Percentiles rank a stretch among this genome's conserved stretches.
These are phyloP conservation scores for Cydia amplana DNA, from an alignment of 1,140 invertebrate genomes.

Conservation along the genomic window DNA sequence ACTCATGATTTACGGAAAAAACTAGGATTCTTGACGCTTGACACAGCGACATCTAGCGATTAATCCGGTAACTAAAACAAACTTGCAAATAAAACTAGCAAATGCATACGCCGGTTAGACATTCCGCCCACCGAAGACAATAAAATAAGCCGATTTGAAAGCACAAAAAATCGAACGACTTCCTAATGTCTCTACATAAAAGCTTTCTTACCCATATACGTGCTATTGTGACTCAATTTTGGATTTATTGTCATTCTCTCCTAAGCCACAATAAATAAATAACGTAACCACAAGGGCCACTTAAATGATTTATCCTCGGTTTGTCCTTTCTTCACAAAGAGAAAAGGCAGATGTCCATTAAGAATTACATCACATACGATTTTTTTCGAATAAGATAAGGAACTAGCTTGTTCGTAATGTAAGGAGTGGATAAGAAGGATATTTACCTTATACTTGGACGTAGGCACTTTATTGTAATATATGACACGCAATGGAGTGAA, in stretches of 20 bases:
- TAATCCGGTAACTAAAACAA: too few relatives aligned
- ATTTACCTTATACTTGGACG: neutral
- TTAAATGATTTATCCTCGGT: conserved; percentile 23
- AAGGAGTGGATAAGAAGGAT: conserved; percentile 21
- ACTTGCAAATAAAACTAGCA: too few relatives aligned
- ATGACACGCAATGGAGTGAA: neutral
- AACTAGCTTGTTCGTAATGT: neutral
- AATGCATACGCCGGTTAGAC: too few relatives aligned
- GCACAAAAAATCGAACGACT: neutral
- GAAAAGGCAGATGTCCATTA: neutral
- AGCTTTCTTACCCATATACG: neutral
- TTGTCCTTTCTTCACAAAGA: neutral
- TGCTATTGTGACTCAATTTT: conserved; percentile 22
- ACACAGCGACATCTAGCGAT: too few relatives aligned
- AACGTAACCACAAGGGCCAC: conserved; percentile 23
- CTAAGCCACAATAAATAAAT: conserved; percentile 28
- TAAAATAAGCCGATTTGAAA: too few relatives aligned
- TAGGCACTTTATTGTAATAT: conserved; percentile 14
- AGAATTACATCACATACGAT: neutral
- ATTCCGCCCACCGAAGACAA: too few relatives aligned
- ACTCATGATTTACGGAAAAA: too few relatives aligned
- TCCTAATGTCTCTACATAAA: neutral
- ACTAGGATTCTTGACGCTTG: too few relatives aligned
- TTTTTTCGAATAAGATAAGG: neutral
- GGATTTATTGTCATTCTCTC: conserved; percentile 26